Conservation (phyloP, 2,888 invertebrate genomes). For the Hypomecis atomaria region DNA sequence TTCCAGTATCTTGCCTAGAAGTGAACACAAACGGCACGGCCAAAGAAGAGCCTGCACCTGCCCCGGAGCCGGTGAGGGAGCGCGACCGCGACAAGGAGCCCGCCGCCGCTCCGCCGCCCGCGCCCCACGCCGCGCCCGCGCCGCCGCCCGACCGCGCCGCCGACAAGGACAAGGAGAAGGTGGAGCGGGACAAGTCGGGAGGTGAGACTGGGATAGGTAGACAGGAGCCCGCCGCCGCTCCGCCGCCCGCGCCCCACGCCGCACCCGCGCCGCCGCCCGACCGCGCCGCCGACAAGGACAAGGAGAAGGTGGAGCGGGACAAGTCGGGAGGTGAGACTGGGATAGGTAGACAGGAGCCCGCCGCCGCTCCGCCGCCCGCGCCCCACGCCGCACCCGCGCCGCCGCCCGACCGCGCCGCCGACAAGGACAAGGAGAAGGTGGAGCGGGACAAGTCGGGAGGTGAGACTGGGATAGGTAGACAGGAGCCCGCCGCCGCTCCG, state of each 20-base stretch:
- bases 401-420: constrained; percentile 66
- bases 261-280: constrained; percentile 71
- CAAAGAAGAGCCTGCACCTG: constrained; percentile 70
- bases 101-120: constrained; percentile 52
- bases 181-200: constrained; percentile 76
- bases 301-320: constrained; percentile 76
- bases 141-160: constrained; percentile 67
- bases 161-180: constrained; percentile 78
- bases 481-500: constrained; percentile 57
- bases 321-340: constrained; percentile 72
- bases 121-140: constrained; percentile 62
- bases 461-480: too few relatives aligned
- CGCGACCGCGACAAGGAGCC: constrained; percentile 64
- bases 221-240: constrained; percentile 58
- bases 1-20: constrained; percentile 75
- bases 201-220: too few relatives aligned
- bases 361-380: constrained; percentile 53
- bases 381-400: constrained; percentile 65
- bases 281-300: constrained; percentile 70
- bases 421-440: constrained; percentile 77
- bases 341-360: too few relatives aligned
- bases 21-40: constrained; percentile 76
- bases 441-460: constrained; percentile 79
- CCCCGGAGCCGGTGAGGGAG: constrained; percentile 57
- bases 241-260: constrained; percentile 56